Evolutionary conservation across 2,113 vertebrate genomes (phyloP), one percentile per base, ranked within the genome.

Genomic region (Clarias batrachus): DNA sequence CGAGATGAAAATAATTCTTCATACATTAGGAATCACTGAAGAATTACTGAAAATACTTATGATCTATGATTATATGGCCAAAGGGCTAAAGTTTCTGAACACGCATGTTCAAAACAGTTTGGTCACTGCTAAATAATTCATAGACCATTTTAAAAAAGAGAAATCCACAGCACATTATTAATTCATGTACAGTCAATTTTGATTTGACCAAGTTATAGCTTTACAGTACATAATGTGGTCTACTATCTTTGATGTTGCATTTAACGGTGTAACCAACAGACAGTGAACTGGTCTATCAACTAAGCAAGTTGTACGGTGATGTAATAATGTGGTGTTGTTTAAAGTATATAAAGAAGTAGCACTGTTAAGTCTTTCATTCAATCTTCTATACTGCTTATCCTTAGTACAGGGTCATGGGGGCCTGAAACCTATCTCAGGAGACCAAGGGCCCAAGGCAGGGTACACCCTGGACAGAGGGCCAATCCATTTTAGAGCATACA

Each of bases 151-250:
- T 8, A 9, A 79, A 87, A 89, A 85, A 65, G 25, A 77, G n/a
- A 81, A 85, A 85, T 63, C 84, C 78, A 81, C 52, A 17, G 25
- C 3, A 17, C 30, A 78, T 90, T 88, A 88, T 59, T 86, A 76
- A 90, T 90, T 90, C 59, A 88, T 85, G 54, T 62, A 16, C 57
- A 62, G 59, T 86, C 82, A 79, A 90, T 80, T 84, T 59, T 74
- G 57, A 86, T 7, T n/a, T 19, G 27, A 77, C 65, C 48, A 76
- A 60, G 73, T 25, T 76, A 70, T 33, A 62, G 70, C n/a, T 62
- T 85, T 82, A 62, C 30, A 33, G 48, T 59, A 74, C 37, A 19
- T 54, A 30, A 33, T 23, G 23, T 11, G n/a, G 23, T 80, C 25
- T 11, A 83, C 23, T 62, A 82, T 33, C 52, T 63, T 52, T 71